phyloP scores from a whole-genome alignment of 2,888 invertebrate species.

The Habroteleia sp. region DNA sequence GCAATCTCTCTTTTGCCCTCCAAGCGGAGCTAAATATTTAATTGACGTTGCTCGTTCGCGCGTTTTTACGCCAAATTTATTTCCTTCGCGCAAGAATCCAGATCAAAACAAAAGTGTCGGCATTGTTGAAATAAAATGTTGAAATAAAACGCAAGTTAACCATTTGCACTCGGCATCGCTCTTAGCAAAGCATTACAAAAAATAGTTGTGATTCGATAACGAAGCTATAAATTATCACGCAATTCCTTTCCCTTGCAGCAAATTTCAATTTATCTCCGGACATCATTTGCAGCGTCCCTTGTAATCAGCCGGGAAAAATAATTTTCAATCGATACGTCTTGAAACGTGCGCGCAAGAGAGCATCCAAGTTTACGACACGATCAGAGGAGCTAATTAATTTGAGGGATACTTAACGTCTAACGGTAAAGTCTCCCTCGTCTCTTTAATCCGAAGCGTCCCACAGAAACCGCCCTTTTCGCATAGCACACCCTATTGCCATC shows the following conservation, averaged over 20 bases:
- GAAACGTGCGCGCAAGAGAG: conserved; percentile 35
- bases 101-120: too few relatives aligned
- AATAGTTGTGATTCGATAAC: neutral
- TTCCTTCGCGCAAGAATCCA: too few relatives aligned
- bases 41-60: neutral
- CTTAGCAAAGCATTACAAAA: neutral
- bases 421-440: conserved; percentile 69
- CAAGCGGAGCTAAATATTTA: conserved; percentile 2
- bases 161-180: too few relatives aligned
- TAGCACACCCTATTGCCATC: conserved; percentile 61
- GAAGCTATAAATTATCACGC: conserved; percentile 1
- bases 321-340: conserved; percentile 28
- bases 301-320: conserved; percentile 29
- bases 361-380: conserved; percentile 48
- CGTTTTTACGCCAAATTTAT: too few relatives aligned
- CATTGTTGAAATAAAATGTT: too few relatives aligned
- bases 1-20: neutral
- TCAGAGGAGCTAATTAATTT: conserved; percentile 73
- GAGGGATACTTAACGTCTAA: conserved; percentile 69
- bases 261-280: conserved; percentile 17
- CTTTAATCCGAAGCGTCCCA: conserved; percentile 56
- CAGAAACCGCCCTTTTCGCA: conserved; percentile 55
- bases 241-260: conserved; percentile 5
- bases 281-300: conserved; percentile 16
- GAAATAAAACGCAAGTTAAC: too few relatives aligned